These are phyloP conservation scores for Pterocles gutturalis DNA, from an alignment of 2,113 vertebrate species.

Conservation along the genomic window DNA sequence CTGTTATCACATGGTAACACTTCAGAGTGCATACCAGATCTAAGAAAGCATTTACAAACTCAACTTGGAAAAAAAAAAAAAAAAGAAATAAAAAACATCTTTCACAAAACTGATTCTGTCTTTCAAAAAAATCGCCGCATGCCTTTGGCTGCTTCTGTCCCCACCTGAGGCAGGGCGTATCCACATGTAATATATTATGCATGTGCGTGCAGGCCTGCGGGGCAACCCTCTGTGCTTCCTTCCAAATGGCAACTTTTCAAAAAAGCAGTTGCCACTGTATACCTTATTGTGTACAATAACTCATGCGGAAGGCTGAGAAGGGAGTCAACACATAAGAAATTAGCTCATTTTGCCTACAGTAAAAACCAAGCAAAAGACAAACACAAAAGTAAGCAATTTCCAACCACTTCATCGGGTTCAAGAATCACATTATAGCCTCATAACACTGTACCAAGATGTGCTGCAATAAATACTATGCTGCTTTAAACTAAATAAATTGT, in stretches of 20 bases:
- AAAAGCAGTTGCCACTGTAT: not conserved
- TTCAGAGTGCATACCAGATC: not conserved
- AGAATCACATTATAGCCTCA: not conserved
- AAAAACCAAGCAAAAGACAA: not conserved
- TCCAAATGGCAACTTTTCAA: constrained; percentile 19
- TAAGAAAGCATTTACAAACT: not conserved
- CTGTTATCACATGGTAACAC: not conserved
- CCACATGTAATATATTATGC: not conserved
- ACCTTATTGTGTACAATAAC: not conserved
- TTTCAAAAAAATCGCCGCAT: not conserved
- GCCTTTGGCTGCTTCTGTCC: not conserved
- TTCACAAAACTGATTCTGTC: not conserved
- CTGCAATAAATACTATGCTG: not conserved
- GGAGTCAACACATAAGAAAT: not conserved
- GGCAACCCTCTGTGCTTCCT: not conserved
- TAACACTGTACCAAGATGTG: not conserved
- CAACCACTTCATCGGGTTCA: not conserved
- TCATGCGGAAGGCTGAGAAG: not conserved
- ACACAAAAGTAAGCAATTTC: not conserved
- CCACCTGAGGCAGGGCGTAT: not conserved
- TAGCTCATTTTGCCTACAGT: not conserved
- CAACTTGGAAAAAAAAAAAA: not conserved
- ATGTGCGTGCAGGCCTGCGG: not conserved
- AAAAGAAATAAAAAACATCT: not conserved
- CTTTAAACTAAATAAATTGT: not conserved